These are phyloP conservation scores for Abscondita cerata DNA, from an alignment of 2,888 invertebrate species.

Conservation along the genomic window DNA sequence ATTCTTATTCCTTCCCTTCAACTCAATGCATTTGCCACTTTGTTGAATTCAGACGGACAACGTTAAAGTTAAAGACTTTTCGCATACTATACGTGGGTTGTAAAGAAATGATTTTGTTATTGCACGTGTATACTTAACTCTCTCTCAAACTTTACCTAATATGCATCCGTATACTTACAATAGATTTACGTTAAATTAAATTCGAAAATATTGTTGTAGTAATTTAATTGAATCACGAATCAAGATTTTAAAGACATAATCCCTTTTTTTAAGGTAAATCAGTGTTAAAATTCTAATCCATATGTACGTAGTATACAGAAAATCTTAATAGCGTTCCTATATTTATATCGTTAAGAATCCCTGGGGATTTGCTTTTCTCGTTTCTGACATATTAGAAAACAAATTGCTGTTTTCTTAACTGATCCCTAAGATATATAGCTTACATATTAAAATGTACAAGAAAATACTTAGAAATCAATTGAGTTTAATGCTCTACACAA, in stretches of 20 bases:
- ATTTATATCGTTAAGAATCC: conserved; percentile 11
- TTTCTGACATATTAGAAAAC: conserved; percentile 13
- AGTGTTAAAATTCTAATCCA: conserved; percentile 11
- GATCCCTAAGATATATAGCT: conserved; percentile 12
- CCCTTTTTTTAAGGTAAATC: conserved; percentile 7
- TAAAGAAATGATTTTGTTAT: conserved; percentile 13
- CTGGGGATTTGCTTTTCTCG: conserved; percentile 11
- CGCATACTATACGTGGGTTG: conserved; percentile 9
- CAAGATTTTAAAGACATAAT: not conserved
- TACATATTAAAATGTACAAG: conserved; percentile 13
- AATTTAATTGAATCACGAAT: no score
- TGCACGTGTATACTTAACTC: not conserved
- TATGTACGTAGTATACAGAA: conserved; percentile 13
- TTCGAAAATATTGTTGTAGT: no score
- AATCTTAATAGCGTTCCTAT: conserved; percentile 13
- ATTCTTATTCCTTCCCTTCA: conserved; percentile 9
- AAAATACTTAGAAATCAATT: conserved; percentile 10
- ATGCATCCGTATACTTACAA: no score
- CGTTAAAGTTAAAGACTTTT: conserved; percentile 10
- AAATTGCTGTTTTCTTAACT: conserved; percentile 13
- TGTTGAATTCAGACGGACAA: conserved; percentile 10
- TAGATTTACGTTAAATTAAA: no score
- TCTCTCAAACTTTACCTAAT: no score
- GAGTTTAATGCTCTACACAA: not conserved
- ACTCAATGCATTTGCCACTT: conserved; percentile 11